phyloP scores from a whole-genome alignment of 2,888 invertebrate genomes.

The Seira sanloemensis region DNA sequence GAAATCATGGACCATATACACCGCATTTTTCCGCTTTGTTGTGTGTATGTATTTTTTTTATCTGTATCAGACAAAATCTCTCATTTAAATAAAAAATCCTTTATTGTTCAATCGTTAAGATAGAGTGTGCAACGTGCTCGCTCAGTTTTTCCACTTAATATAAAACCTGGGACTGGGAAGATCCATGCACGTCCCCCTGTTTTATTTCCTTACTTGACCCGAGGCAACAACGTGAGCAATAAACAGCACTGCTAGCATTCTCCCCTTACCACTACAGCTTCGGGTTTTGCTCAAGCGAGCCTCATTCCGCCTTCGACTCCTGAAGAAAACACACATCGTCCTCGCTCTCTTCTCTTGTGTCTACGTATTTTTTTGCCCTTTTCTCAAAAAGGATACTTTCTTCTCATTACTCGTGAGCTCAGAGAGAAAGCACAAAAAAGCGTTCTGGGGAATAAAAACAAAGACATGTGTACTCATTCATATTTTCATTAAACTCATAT shows the following conservation, averaged over 20 bases:
- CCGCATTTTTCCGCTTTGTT: too few relatives aligned
- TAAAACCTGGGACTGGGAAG: not conserved
- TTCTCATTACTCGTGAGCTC: too few relatives aligned
- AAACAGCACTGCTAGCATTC: constrained; percentile 71
- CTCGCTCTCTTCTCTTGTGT: too few relatives aligned
- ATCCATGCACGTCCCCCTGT: not conserved
- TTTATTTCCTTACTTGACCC: constrained; percentile 23
- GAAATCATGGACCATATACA: too few relatives aligned
- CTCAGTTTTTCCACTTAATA: not conserved
- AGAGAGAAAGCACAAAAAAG: too few relatives aligned
- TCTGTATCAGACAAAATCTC: too few relatives aligned
- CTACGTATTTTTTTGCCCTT: too few relatives aligned
- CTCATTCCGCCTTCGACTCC: constrained; percentile 66
- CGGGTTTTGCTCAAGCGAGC: constrained; percentile 48
- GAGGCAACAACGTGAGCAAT: constrained; percentile 63
- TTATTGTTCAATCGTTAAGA: not conserved
- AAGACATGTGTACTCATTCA: too few relatives aligned
- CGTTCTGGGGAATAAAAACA: too few relatives aligned
- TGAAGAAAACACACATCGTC: constrained; percentile 57
- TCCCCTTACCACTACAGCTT: constrained; percentile 50
- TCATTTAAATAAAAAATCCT: not conserved
- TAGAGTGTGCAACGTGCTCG: not conserved
- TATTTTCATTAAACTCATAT: too few relatives aligned
- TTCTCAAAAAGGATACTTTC: too few relatives aligned
- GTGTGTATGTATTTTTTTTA: too few relatives aligned